Evolutionary conservation across 2,113 vertebrate genomes (phyloP).

Genomic region (Micronycteris hirsuta): DNA sequence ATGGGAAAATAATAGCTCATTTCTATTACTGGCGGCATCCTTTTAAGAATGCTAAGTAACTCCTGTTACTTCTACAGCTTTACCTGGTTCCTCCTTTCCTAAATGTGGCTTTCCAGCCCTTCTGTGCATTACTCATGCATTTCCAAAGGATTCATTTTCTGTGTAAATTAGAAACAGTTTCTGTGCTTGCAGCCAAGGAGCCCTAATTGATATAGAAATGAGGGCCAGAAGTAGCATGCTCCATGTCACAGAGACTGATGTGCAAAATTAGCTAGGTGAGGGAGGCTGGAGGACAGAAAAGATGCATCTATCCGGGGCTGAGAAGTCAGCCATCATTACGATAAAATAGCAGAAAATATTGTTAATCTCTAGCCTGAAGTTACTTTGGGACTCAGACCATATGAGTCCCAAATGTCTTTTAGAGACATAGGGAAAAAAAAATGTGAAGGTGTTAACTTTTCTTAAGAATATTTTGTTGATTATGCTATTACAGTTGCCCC

Average conservation of each 20-base stretch:
- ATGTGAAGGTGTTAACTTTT: not conserved
- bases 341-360: not conserved
- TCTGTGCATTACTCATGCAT: not conserved
- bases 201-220: not conserved
- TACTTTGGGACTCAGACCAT: not conserved
- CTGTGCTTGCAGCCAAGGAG: not conserved
- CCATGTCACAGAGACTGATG: not conserved
- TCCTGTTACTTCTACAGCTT: not conserved
- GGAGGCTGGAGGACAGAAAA: not conserved
- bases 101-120: not conserved
- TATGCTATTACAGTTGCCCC: too few species aligned
- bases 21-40: not conserved
- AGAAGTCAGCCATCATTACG: not conserved
- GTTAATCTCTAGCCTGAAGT: not conserved
- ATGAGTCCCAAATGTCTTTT: conserved; percentile 3
- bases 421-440: not conserved
- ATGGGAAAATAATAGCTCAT: not conserved
- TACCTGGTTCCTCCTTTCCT: not conserved
- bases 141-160: not conserved
- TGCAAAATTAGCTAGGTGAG: not conserved
- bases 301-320: not conserved
- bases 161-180: not conserved
- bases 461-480: too few species aligned
- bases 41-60: not conserved
- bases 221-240: not conserved